phyloP scores from a whole-genome alignment of 2,113 vertebrate genomes.

The Engraulis encrasicolus region DNA sequence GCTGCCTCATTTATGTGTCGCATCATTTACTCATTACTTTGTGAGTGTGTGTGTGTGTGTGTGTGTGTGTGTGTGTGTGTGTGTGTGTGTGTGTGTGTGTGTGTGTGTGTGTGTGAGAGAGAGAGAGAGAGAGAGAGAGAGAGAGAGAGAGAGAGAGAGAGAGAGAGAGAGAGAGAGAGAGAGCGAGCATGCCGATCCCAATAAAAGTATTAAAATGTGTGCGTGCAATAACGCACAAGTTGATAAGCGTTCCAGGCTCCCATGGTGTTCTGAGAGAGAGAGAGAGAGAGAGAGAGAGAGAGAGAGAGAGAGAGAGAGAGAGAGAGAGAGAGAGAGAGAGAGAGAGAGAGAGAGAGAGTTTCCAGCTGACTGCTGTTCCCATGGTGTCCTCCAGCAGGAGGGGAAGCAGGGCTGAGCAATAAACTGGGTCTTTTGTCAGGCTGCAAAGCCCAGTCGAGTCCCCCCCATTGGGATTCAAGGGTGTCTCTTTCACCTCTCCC shows the following conservation, averaged over 20 bases:
- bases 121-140: too few species aligned
- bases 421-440: constrained; percentile 98
- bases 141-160: constrained; percentile 50
- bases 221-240: too few species aligned
- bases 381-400: constrained; percentile 95
- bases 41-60: constrained; percentile 48
- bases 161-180: constrained; percentile 73
- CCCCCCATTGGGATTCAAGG: constrained; percentile 99
- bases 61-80: constrained; percentile 84
- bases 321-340: constrained; percentile 65
- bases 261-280: too few species aligned
- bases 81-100: too few species aligned
- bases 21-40: too few species aligned
- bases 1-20: too few species aligned
- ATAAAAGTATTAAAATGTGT: too few species aligned
- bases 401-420: constrained; percentile 99
- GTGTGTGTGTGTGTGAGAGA: too few species aligned
- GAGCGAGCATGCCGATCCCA: too few species aligned
- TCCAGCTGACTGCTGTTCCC: constrained; percentile 99
- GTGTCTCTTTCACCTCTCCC: constrained; percentile 99
- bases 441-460: constrained; percentile 98
- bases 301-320: constrained; percentile 38
- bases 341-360: constrained; percentile 89
- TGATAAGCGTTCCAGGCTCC: too few species aligned
- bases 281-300: constrained; percentile 82